phyloP scores from a whole-genome alignment of 2,797 vertebrate species.

The Orientallactaga sibirica region DNA sequence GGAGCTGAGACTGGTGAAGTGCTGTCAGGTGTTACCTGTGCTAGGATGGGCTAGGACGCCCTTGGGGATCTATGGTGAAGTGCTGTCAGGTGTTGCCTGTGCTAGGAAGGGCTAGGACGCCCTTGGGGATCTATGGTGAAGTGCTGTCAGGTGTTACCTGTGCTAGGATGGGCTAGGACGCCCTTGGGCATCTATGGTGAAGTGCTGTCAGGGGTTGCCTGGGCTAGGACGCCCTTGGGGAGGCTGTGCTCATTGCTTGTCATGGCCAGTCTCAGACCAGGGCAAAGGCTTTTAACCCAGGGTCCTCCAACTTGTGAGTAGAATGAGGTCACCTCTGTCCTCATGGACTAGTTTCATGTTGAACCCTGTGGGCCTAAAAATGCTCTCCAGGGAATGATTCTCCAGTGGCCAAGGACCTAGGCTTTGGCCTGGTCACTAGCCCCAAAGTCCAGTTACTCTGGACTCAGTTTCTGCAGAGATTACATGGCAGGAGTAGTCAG shows the following conservation, averaged over 20 bases:
- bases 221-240: not conserved
- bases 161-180: no score
- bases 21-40: no score
- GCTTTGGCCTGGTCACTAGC: not conserved
- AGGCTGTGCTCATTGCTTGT: not conserved
- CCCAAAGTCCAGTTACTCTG: not conserved
- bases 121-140: no score
- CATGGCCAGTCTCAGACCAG: not conserved
- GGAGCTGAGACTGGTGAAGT: no score
- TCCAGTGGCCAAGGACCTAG: not conserved
- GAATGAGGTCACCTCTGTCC: not conserved
- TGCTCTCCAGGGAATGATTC: not conserved
- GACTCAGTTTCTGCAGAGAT: not conserved
- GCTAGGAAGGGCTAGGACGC: no score
- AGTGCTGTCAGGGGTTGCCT: no score
- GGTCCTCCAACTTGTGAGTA: not conserved
- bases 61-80: no score
- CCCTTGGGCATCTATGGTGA: no score
- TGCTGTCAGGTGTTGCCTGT: no score
- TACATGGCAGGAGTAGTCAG: fast-evolving
- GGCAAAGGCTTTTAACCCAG: not conserved
- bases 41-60: no score
- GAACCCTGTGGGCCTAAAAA: not conserved
- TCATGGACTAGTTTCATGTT: not conserved
- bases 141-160: no score